These are phyloP conservation scores for Ormyrus pomaceus DNA, from an alignment of 2,888 invertebrate species.

Conservation along the genomic window DNA sequence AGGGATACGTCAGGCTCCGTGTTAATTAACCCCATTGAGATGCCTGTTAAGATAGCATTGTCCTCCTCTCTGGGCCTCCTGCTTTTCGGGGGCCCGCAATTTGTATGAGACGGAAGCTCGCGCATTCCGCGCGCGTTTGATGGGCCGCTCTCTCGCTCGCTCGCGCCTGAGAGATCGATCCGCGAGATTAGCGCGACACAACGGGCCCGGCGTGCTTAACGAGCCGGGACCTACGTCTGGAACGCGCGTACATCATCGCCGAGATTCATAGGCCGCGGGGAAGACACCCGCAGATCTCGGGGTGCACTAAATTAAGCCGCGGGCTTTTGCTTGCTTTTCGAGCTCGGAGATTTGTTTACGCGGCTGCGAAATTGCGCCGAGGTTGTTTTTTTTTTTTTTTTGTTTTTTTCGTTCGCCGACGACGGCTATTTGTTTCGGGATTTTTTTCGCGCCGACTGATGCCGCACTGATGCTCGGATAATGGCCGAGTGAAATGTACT, in stretches of 20 bases:
- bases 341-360: too few species aligned
- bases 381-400: background rate
- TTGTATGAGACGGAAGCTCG: background rate
- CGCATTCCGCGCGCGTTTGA: background rate
- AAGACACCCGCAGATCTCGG: background rate
- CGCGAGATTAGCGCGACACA: constrained; percentile 30
- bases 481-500: too few species aligned
- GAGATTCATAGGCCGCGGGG: constrained; percentile 4
- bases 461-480: too few species aligned
- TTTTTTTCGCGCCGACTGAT: too few species aligned
- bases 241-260: background rate
- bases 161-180: background rate
- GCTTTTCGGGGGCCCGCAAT: background rate
- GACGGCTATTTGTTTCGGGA: background rate
- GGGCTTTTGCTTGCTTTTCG: too few species aligned
- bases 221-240: too few species aligned
- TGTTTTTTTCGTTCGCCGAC: background rate
- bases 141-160: background rate
- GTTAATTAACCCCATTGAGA: constrained; percentile 73
- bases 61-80: constrained; percentile 5
- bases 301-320: constrained; percentile 6
- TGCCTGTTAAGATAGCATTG: constrained; percentile 47
- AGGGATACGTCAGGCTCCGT: constrained; percentile 62
- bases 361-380: background rate
- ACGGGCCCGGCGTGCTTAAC: background rate